A percentile compares a stretch with the other conserved stretches of the same genome.
Evolutionary conservation across 1,140 invertebrate species (phyloP).

Genomic region (Lepidurus packardi): DNA sequence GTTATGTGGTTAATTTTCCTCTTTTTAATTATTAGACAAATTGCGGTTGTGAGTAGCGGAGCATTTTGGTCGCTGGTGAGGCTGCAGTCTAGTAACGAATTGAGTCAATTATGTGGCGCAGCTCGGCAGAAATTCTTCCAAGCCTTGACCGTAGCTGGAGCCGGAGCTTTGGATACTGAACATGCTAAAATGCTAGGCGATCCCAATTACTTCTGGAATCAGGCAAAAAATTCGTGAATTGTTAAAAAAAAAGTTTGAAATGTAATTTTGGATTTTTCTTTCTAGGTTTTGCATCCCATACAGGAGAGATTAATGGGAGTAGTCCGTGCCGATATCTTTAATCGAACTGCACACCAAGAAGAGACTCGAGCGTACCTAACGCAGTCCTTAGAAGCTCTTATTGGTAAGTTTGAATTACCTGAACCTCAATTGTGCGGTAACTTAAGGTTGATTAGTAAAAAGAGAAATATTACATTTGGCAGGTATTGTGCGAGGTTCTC

Average conservation of each 20-base stretch:
- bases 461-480: no score
- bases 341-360: conserved; percentile 54
- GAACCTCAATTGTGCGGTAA: neutral
- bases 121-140: conserved; percentile 45
- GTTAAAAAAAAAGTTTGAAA: neutral
- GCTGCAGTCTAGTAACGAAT: conserved; percentile 42
- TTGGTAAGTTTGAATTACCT: conserved; percentile 46
- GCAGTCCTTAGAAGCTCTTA: conserved; percentile 59
- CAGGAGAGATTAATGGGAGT: conserved; percentile 54
- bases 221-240: conserved; percentile 39
- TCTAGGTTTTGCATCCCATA: conserved; percentile 56
- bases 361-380: conserved; percentile 55
- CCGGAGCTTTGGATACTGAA: conserved; percentile 38
- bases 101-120: conserved; percentile 43
- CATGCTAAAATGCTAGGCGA: conserved; percentile 33
- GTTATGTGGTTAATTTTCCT: neutral
- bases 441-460: no score
- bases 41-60: conserved; percentile 43
- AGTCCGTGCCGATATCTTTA: conserved; percentile 53
- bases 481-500: conserved; percentile 56
- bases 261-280: conserved; percentile 25
- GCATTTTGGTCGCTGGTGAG: conserved; percentile 44
- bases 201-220: conserved; percentile 44
- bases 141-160: conserved; percentile 46
- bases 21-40: conserved; percentile 40